Percentiles rank a stretch among this genome's conserved stretches.
These are phyloP conservation scores for Brenthis ino DNA, from an alignment of 2,888 invertebrate species.

Conservation along the genomic window DNA sequence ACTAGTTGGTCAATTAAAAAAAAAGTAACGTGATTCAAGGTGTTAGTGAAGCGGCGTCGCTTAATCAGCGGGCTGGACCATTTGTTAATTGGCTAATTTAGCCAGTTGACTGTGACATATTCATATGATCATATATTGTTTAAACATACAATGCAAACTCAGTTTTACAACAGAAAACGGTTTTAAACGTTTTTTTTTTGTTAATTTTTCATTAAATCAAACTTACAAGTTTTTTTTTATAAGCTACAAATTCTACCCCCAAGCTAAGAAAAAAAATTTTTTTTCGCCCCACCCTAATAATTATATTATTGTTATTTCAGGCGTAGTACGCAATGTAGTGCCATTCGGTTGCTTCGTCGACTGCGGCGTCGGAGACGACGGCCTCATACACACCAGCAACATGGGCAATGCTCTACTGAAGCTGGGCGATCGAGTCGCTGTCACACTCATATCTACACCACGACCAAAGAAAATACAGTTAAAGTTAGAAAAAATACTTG, in stretches of 20 bases:
- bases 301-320: slow-evolving; percentile 59
- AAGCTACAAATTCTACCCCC: no score
- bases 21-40: no score
- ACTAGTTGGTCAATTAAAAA: no score
- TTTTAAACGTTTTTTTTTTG: no score
- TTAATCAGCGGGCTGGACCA: not conserved
- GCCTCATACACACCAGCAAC: slow-evolving; percentile 86
- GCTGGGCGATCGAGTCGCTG: slow-evolving; percentile 87
- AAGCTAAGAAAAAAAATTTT: no score
- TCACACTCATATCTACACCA: slow-evolving; percentile 83
- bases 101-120: not conserved
- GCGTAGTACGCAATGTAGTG: slow-evolving; percentile 92
- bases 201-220: no score
- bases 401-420: slow-evolving; percentile 79
- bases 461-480: slow-evolving; percentile 82
- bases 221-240: no score
- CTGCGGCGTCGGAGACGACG: slow-evolving; percentile 88
- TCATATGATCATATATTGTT: no score
- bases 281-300: no score
- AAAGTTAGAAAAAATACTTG: slow-evolving; percentile 70
- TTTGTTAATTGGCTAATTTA: no score
- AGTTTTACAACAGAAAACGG: no score
- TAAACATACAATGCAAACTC: no score
- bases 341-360: slow-evolving; percentile 97
- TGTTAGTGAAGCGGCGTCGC: not conserved